phyloP scores from a whole-genome alignment of 1,140 invertebrate species.

The Nixonia krombeini region DNA sequence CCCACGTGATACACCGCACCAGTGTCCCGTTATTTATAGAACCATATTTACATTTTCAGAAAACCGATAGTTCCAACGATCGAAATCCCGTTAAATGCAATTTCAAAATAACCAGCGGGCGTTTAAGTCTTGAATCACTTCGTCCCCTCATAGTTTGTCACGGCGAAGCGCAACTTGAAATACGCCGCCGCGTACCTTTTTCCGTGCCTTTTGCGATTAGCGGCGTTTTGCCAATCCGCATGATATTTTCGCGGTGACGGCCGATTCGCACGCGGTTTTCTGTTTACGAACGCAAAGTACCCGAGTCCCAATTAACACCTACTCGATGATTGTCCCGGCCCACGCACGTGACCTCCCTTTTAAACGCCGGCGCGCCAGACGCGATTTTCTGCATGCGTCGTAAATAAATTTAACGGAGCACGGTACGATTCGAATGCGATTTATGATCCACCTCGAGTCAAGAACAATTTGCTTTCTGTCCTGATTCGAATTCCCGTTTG shows the following conservation, averaged over 20 bases:
- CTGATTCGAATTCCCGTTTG: too few species aligned
- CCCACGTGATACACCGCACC: too few species aligned
- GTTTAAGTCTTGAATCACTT: too few species aligned
- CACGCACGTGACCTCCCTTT: conserved; percentile 46
- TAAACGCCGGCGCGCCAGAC: conserved; percentile 25
- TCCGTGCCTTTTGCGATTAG: neutral
- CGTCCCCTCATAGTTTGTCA: neutral
- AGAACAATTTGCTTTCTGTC: too few species aligned
- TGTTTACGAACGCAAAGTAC: conserved; percentile 43
- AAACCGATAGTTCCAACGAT: too few species aligned
- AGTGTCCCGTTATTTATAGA: too few species aligned
- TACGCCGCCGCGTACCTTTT: too few species aligned
- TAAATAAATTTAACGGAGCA: conserved; percentile 28
- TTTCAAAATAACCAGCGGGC: too few species aligned
- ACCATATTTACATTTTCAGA: too few species aligned
- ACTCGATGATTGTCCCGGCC: conserved; percentile 43
- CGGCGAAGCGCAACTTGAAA: neutral
- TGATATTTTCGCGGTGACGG: conserved; percentile 27
- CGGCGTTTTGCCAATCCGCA: conserved; percentile 28
- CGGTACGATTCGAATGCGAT: conserved; percentile 6
- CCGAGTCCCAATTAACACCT: conserved; percentile 50
- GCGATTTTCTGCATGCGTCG: conserved; percentile 18
- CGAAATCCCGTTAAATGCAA: too few species aligned
- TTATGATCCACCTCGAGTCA: too few species aligned
- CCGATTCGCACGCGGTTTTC: conserved; percentile 36